Base-by-base conservation (phyloP, 2,888 invertebrate genomes). In the Synergus umbraculus region DNA sequence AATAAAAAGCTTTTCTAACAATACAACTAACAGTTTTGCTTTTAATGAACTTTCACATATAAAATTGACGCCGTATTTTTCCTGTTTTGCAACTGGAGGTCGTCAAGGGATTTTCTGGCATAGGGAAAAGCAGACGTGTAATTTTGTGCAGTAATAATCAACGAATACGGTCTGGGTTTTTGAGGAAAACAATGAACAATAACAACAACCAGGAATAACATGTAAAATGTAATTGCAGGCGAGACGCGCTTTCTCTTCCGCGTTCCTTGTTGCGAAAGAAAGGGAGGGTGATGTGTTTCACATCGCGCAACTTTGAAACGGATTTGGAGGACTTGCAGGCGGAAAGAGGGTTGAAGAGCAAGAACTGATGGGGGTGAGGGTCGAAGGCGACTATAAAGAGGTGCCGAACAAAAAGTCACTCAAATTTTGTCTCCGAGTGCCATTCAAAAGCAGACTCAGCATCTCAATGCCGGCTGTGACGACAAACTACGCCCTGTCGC, bases 351-450 rank as follows among this genome's bases (percentile, higher is more conserved):
- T 63, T 66, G 67, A 58, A 65, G 60, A 64, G 65, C 13, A 66
- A 54, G 44, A 63, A 58, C 44, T 44, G 69, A 29, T 18, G 46
- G 66, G 60, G 65, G 58, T 43, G 54, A 65, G 76, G 66, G 58
- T 63, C 78, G 73, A 78, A 54, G 46, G 66, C 63, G 79, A 43
- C 63, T 54, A 67, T 76, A 73, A 13, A 73, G 63, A 77, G 46
- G 58, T 29, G 78, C 81, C 76, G 82, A 82, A 88, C 87, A 88
- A 87, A 86, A 85, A 88, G 84, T 87, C 87, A 88, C 88, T 88
- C 85, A 86, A 88, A 88, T 88, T 87, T 87, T 69, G 87, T 86
- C 85, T 84, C 83, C 29, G 58, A 79, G 79, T 65, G 69, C 78
- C 69, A 79, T 80, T 82, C 80, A 80, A 54, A 73, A 73, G 73